These are phyloP conservation scores for Hippocampus guttulatus DNA, from an alignment of 2,113 vertebrate genomes.

Conservation along the genomic window DNA sequence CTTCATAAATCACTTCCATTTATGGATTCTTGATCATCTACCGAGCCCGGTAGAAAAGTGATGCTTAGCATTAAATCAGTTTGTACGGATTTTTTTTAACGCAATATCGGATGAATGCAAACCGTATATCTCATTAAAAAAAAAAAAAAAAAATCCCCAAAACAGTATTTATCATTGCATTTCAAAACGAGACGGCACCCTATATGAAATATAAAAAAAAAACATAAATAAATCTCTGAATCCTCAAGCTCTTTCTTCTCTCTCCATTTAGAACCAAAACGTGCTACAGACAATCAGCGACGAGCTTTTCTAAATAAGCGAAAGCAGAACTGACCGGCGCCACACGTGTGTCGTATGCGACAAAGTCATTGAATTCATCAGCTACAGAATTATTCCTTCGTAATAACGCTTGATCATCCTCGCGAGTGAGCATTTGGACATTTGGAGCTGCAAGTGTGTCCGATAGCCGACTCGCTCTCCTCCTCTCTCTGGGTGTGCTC, in stretches of 20 bases:
- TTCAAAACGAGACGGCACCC: no score
- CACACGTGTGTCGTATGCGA: no score
- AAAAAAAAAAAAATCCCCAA: background rate
- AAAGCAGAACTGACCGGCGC: no score
- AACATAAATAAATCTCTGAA: background rate
- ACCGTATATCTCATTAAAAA: background rate
- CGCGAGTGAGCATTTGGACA: background rate
- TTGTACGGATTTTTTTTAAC: no score
- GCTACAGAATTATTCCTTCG: background rate
- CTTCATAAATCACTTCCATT: background rate
- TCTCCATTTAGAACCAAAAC: background rate
- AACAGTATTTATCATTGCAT: background rate
- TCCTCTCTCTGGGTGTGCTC: slow-evolving; percentile 44
- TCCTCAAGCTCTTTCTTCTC: background rate
- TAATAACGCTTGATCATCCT: background rate
- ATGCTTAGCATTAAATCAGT: background rate
- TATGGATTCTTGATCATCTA: background rate
- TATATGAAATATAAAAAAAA: no score
- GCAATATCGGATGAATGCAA: no score
- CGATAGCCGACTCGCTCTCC: slow-evolving; percentile 26
- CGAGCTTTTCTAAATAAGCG: background rate
- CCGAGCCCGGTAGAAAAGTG: background rate
- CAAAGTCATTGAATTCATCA: background rate
- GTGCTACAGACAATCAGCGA: background rate
- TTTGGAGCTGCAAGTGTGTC: slow-evolving; percentile 27